Base-by-base conservation (phyloP, 2,113 vertebrate genomes). In the Archocentrus centrarchus region DNA sequence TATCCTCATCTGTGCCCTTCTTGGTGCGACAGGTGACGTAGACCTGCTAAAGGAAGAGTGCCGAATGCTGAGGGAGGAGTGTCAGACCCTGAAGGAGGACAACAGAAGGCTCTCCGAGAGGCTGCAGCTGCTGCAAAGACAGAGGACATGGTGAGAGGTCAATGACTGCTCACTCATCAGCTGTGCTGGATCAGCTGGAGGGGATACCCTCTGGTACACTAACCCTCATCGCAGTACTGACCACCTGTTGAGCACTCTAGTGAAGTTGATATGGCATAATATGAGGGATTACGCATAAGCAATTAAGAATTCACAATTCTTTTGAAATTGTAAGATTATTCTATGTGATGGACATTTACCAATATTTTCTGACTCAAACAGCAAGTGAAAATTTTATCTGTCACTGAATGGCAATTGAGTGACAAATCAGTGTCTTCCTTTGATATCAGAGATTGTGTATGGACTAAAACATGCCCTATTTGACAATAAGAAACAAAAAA, bases 81-180 rank as follows among this genome's bases (percentile, higher is more conserved):
- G 96, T 91, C 94, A 84, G 88, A 91, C 91, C 79, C 92, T 98
- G 87, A 96, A 97, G 91, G 95, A 96, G 62, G 97, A 96, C 89
- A 98, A 98, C 96, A 95, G 92, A 75, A 95, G 95, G 68, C 95
- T 98, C 58, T 76, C 91, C 0, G 94, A 96, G 91, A 94, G 95
- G 3, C 95, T 96, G 83, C 96, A 97, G 91, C 95, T 97, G 59
- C 95, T 96, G 86, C 95, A 97, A 24, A 93, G 95, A 59, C 94
- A 97, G 90, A 95, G 94, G 93, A 96, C 88, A 60, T 89, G 95
- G 93, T 90, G 89, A 93, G 93, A 84, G 89, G 92, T 92, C 89
- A 77, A 90, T 13, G 81, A 4, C 84, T 86, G 82, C 84, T 91
- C 82, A 27, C 75, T 90, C 88, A 61, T 88, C 84, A 89, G 86